Evolutionary conservation across 2,113 vertebrate species (phyloP), one percentile per base, ranked within the genome.

Genomic region (Myotis davidii): DNA sequence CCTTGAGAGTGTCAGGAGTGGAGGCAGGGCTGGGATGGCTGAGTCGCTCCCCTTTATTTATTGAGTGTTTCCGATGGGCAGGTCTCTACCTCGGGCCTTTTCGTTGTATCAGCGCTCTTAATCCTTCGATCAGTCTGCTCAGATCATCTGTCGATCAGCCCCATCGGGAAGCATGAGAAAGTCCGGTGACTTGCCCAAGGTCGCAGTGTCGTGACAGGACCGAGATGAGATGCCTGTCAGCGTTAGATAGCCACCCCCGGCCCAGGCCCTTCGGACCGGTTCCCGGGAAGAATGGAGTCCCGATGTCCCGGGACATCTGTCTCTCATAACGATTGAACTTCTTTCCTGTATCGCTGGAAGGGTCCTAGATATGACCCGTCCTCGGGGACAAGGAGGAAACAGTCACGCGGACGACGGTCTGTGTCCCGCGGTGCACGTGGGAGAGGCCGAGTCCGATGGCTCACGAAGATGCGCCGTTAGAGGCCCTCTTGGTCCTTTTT

Each of bases 171-270:
- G 87, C 48, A 14, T n/a, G 52, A 27, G 87, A 54, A 92, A 88
- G 39, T 92, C 88, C 77, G 88, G n/a, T 95, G 70, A 87, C 56
- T 72, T 95, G 87, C 94, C 70, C 90, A 96, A 92, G 92, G 95
- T 95, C 61, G 70, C 37, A 42, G 11, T n/a, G 64, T 61, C 37
- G 64, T 61, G 85, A 79, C 86, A 91, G 78, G 2, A 3, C 65
- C 52, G 65, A 94, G 87, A 90, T 90, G 65, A 94, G 87, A 92
- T 90, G 79, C 82, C 72, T n/a, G 76, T 67, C 10, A 2, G 37
- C 9, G 25, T 91, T 67, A 72, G 77, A 39, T 64, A 85, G 27
- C 84, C 70, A 21, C 91, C n/a, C 39, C 73, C 76, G 74, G 32
- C 70, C 85, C 82, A 16, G 83, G 74, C 48, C 67, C 90, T 90